Evolutionary conservation across 2,797 vertebrate species (phyloP), one percentile per base, ranked within the genome.

Genomic region (Enteromius thamalakanensis): DNA sequence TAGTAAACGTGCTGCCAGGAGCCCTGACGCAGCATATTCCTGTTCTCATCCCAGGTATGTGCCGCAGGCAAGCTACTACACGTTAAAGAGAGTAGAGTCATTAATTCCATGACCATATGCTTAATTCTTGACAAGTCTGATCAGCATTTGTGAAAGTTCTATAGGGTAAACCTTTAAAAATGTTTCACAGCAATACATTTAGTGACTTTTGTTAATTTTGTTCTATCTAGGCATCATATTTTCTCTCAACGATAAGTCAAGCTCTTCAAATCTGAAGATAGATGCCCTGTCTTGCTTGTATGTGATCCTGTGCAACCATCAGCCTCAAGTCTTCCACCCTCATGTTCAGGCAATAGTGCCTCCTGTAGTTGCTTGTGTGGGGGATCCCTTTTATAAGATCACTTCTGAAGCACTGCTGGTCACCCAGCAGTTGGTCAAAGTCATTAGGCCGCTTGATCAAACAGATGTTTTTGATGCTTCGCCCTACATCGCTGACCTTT

Each of bases 311-410:
- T 98, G 98, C 91, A 97, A 97, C 85, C 98, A 99, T 89, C 96
- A 97, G 70, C 97, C 98, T 83, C 96, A 97, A 76, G 97, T 98
- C 90, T 99, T 99, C 95, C 98, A 99, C 90, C 96, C 96, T 86
- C 98, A 99, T 2, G 97, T 99, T 86, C 97, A 98, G 75, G 97
- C 96, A n/a, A 93, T 99, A 86, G 97, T 99, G 81, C 96, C 97
- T 80, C 97, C 98, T 9, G 97, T 99, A 87, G 98, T 99, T 89
- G 96, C 97, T 79, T 99, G 97, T 79, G 98, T 99, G 76, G 97
- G 98, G 89, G 98, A 99, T 91, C 97, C 97, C 21, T 99, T 99
- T 90, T 99, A 99, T 91, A 99, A 99, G 94, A 99, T 99, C 91
- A 99, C 98, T 26, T 99, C 98, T 0, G 98, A 99, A 95, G 98